Base-by-base conservation (phyloP, 2,888 invertebrate species). In the Orthosia cruda region DNA sequence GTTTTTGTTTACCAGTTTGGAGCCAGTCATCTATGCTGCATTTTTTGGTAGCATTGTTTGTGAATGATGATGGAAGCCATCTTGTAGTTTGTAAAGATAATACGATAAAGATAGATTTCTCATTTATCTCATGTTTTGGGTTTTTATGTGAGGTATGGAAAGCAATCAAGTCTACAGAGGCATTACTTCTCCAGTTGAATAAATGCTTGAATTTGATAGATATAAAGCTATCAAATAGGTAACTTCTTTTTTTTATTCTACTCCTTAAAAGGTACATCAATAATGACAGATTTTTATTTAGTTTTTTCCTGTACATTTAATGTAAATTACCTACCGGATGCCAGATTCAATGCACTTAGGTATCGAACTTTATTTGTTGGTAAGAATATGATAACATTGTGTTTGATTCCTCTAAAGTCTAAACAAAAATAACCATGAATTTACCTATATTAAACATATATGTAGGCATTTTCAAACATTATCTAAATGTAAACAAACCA, bases 361-460 rank as follows among this genome's bases (percentile, higher is more conserved):
- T 32, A 58, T n/a, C 40, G 20, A 13, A 18, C 0, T 9, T 40
- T 58, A 23, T 50, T 58, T n/a, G 4, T 49, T 0, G 4, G 32
- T 23, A 23, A 23, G 12, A 61, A 49, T 23, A 40, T 58, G 75
- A 45, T 20, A 45, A 50, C 45, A 74, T 52, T 49, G 49, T 72
- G 26, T 64, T 71, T 18, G 59, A 16, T 74, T 57, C 4, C 7
- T 16, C 0, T 16, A 18, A 63, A 54, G 9, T 20, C 23, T 15
- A 63, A 45, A 50, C n/a, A 20, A 18, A 40, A 40, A 9, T 40
- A 40, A 61, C 18, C 16, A 47, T 59, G n/a, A 40, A 12, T 4
- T 3, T 58, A 52, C n/a, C n/a, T 61, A 71, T 12, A 23, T n/a
- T n/a, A 20, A 49, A 49, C 16, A 55, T 16, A 20, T 57, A n/a